Conservation (phyloP, 2,888 invertebrate genomes). For the Rhagonycha fulva region DNA sequence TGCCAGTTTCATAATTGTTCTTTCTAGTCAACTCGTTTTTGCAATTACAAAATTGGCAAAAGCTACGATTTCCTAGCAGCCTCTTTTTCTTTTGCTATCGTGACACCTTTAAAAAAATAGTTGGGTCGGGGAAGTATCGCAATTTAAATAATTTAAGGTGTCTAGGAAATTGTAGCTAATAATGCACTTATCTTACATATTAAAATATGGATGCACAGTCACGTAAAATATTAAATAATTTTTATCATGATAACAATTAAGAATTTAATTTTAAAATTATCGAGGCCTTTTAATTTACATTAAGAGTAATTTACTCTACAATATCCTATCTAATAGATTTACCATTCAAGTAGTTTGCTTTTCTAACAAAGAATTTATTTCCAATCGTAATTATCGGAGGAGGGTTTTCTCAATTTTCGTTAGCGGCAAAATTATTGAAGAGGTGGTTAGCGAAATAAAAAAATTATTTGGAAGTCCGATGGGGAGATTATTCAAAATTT, state of each 20-base stretch:
- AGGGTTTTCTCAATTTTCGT: not conserved
- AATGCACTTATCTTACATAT: not conserved
- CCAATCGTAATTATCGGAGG: not conserved
- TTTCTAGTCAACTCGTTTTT: not conserved
- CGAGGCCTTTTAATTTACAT: slow-evolving; percentile 20
- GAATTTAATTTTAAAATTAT: not conserved
- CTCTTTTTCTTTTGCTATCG: not conserved
- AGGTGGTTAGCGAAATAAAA: not conserved
- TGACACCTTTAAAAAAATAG: not conserved
- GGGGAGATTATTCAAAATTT: too few species aligned
- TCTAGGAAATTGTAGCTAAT: not conserved
- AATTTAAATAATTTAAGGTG: not conserved
- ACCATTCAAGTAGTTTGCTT: slow-evolving; percentile 26
- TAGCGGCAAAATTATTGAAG: not conserved
- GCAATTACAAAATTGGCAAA: not conserved
- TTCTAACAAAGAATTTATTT: slow-evolving; percentile 10
- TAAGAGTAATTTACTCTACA: slow-evolving; percentile 54
- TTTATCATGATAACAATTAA: not conserved
- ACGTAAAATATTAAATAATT: not conserved
- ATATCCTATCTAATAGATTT: slow-evolving; percentile 52
- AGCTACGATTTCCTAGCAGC: not conserved
- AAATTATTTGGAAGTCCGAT: not conserved
- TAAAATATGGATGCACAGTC: not conserved
- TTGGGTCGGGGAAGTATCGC: not conserved
- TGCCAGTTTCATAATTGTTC: not conserved